A percentile compares a stretch with the other conserved stretches of the same genome.
Conservation (phyloP, 2,113 vertebrate genomes). For the Paramisgurnus dabryanus region DNA sequence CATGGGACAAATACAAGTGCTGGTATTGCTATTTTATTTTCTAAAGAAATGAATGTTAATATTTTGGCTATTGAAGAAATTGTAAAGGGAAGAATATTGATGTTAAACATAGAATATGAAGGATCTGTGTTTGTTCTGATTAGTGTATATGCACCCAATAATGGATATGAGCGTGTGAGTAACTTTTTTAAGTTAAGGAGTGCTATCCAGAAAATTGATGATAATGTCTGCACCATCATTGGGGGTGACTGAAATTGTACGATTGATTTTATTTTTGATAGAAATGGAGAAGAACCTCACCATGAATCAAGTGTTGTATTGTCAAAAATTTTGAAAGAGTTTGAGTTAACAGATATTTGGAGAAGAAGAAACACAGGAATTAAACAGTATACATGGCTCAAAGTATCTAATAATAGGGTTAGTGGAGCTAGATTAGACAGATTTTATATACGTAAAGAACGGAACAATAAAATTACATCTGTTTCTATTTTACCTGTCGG, state of each 20-base stretch:
- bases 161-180: neutral
- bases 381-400: neutral
- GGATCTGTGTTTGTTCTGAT: neutral
- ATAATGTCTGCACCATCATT: neutral
- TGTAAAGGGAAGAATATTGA: neutral
- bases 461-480: neutral
- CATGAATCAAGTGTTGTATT: neutral
- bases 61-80: neutral
- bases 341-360: neutral
- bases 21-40: neutral
- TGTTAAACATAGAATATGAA: neutral
- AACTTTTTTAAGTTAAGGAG: neutral
- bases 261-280: neutral
- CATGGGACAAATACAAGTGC: conserved; percentile 1
- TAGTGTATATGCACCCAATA: neutral
- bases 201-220: neutral
- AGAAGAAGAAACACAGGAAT: neutral
- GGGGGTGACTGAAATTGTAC: neutral
- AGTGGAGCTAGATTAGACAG: neutral
- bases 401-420: neutral
- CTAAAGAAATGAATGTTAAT: neutral
- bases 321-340: neutral
- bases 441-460: neutral
- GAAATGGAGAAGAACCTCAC: neutral
- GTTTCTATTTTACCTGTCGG: neutral